Percentiles rank a stretch among this genome's conserved stretches.
These are phyloP conservation scores for Ailurus styani DNA, from an alignment of 2,113 vertebrate genomes.

Conservation along the genomic window DNA sequence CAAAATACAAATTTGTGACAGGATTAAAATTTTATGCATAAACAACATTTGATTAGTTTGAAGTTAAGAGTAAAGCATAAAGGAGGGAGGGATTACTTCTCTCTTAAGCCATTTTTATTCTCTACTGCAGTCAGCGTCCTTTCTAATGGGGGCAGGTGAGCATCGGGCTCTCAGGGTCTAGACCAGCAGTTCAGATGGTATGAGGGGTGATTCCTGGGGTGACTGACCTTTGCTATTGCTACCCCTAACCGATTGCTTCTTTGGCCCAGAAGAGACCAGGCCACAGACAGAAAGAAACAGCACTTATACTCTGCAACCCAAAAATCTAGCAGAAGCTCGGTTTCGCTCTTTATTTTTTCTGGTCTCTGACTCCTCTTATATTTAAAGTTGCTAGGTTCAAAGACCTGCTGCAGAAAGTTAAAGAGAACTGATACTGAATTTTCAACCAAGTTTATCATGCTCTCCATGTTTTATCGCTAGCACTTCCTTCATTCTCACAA, in stretches of 20 bases:
- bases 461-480: not conserved
- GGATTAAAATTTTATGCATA: conserved; percentile 80
- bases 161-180: rapidly evolving
- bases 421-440: not conserved
- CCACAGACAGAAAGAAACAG: not conserved
- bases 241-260: not conserved
- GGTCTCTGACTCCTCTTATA: not conserved
- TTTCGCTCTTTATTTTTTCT: not conserved
- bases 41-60: conserved; percentile 80
- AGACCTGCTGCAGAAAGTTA: not conserved
- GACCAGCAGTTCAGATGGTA: rapidly evolving
- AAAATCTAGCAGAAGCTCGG: not conserved
- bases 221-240: not conserved
- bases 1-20: conserved; percentile 80
- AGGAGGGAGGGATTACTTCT: not conserved
- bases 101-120: not conserved
- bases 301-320: not conserved
- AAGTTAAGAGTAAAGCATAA: conserved; percentile 69
- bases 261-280: not conserved
- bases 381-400: not conserved
- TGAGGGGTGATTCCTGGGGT: rapidly evolving
- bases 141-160: not conserved
- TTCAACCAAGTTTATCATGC: not conserved
- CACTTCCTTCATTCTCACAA: not conserved
- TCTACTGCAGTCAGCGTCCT: not conserved